phyloP scores from a whole-genome alignment of 1,140 invertebrate species.

The Arctopsyche grandis region DNA sequence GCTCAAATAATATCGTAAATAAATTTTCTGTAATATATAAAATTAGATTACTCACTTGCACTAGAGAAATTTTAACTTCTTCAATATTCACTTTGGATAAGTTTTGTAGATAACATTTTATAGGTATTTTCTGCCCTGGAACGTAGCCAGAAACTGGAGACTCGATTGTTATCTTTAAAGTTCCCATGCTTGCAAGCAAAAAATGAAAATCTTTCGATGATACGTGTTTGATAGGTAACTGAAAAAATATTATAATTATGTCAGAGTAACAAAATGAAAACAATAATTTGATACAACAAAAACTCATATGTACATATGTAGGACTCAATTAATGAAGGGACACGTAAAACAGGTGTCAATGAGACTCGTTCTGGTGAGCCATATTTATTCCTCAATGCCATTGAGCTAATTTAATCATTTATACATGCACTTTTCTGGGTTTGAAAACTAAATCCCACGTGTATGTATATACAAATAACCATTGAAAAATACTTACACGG shows the following conservation, averaged over 20 bases:
- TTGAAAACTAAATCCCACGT: no score
- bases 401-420: background rate
- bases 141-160: constrained; percentile 1
- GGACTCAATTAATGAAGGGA: background rate
- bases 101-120: constrained; percentile 10
- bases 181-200: background rate
- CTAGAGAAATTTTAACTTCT: background rate
- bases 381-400: background rate
- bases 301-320: background rate
- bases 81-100: background rate
- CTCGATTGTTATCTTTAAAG: constrained; percentile 2
- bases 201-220: constrained; percentile 10
- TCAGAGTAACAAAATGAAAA: no score
- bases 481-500: constrained; percentile 13
- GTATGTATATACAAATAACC: no score
- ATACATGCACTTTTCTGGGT: no score
- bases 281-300: no score
- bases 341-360: background rate
- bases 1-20: background rate
- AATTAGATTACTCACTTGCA: background rate
- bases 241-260: background rate
- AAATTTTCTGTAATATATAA: background rate
- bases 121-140: background rate
- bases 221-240: background rate
- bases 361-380: background rate